These are phyloP conservation scores for Chamaea fasciata DNA, from an alignment of 2,113 vertebrate species.

Conservation along the genomic window DNA sequence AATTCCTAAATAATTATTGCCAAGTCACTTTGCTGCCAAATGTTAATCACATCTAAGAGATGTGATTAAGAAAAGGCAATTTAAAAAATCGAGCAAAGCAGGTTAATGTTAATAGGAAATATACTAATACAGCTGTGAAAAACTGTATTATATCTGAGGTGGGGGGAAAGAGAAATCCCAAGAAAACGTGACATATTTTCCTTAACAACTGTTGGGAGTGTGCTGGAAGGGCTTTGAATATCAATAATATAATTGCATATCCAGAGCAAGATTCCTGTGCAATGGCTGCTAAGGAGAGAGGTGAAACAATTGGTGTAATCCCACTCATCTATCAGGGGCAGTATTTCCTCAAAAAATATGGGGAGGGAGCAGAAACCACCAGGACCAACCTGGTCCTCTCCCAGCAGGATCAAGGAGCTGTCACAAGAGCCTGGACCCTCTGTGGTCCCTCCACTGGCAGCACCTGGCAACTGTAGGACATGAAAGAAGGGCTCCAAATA, in stretches of 20 bases:
- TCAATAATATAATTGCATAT: neutral
- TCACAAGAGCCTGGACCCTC: neutral
- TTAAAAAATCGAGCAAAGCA: neutral
- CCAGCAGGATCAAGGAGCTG: neutral
- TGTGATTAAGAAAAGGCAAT: neutral
- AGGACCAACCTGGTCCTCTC: neutral
- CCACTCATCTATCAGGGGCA: no score
- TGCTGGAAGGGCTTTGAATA: neutral
- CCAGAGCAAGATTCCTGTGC: neutral
- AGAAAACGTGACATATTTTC: neutral
- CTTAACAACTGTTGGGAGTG: fast-evolving
- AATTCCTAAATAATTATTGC: neutral
- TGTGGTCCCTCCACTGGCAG: neutral
- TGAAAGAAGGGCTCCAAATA: no score
- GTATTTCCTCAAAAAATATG: neutral
- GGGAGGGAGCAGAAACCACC: neutral
- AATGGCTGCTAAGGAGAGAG: neutral
- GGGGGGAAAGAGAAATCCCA: neutral
- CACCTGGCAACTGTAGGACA: no score
- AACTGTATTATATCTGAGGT: neutral
- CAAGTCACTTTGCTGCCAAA: neutral
- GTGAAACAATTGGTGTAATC: neutral
- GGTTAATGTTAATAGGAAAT: neutral
- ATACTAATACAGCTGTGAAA: neutral
- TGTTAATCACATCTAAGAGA: neutral